These are phyloP conservation scores for Pithys albifrons DNA, from an alignment of 2,113 vertebrate species.

Conservation along the genomic window DNA sequence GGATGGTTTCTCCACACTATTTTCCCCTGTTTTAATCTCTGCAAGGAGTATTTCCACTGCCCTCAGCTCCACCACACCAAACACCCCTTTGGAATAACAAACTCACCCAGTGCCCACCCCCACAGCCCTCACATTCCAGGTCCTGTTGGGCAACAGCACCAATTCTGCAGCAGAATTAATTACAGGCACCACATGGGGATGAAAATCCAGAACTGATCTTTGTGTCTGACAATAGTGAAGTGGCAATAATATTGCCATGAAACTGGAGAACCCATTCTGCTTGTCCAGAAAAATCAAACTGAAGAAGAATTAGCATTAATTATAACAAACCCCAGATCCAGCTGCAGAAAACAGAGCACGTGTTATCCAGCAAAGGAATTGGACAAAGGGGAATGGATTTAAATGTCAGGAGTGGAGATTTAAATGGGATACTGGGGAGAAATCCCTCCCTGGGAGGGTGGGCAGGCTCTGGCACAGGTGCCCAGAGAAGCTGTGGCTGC, in stretches of 20 bases:
- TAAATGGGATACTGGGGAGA: neutral
- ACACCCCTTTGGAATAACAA: neutral
- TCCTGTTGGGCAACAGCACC: neutral
- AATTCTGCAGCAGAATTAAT: neutral
- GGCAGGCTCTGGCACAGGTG: neutral
- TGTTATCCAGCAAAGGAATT: neutral
- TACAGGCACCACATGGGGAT: neutral
- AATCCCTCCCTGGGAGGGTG: neutral
- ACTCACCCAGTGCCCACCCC: neutral
- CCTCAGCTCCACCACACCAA: neutral
- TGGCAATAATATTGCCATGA: neutral
- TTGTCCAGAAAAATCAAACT: neutral
- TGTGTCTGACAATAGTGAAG: rapidly evolving
- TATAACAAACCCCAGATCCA: neutral
- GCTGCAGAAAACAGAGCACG: neutral
- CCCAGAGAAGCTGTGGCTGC: neutral
- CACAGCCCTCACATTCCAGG: neutral
- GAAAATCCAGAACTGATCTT: neutral
- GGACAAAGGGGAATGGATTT: neutral
- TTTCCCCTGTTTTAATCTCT: neutral
- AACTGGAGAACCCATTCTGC: neutral
- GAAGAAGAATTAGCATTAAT: neutral
- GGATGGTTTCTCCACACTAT: neutral
- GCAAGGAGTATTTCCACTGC: neutral
- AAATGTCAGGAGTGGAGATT: neutral